phyloP scores from a whole-genome alignment of 2,888 invertebrate genomes.

The Malacosoma neustria region DNA sequence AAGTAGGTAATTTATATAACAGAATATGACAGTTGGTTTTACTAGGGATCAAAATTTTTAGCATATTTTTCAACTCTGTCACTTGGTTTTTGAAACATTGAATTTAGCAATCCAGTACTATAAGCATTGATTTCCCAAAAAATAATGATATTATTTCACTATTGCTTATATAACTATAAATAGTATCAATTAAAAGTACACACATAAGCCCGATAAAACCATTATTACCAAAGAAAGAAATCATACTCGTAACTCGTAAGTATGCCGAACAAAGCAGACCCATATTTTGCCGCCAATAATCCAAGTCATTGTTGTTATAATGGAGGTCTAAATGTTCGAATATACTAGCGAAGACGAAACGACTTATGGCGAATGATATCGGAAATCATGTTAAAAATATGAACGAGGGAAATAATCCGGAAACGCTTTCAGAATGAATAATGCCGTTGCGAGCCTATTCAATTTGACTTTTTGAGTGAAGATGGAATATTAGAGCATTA shows the following conservation, averaged over 20 bases:
- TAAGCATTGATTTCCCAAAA: no score
- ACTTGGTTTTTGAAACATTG: no score
- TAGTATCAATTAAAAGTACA: no score
- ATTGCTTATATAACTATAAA: no score
- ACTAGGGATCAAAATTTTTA: no score
- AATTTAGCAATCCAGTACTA: no score
- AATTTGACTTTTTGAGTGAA: constrained; percentile 1
- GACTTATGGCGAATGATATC: constrained; percentile 10
- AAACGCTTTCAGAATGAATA: constrained; percentile 13
- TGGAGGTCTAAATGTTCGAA: constrained; percentile 14
- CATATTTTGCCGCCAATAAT: constrained; percentile 11
- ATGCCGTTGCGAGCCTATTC: constrained; percentile 7
- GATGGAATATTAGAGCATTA: not conserved
- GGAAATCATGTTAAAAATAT: constrained; percentile 11
- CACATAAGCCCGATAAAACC: no score
- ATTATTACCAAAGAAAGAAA: no score
- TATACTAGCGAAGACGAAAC: constrained; percentile 13
- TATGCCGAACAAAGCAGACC: constrained; percentile 1
- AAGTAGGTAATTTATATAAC: no score
- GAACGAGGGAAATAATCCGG: constrained; percentile 12
- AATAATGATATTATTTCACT: no score
- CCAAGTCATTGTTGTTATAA: constrained; percentile 18
- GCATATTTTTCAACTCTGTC: no score
- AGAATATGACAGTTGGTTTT: no score
- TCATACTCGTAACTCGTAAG: not conserved